These are phyloP conservation scores for Eulemur rufifrons DNA, from an alignment of 2,113 vertebrate species.

Conservation along the genomic window DNA sequence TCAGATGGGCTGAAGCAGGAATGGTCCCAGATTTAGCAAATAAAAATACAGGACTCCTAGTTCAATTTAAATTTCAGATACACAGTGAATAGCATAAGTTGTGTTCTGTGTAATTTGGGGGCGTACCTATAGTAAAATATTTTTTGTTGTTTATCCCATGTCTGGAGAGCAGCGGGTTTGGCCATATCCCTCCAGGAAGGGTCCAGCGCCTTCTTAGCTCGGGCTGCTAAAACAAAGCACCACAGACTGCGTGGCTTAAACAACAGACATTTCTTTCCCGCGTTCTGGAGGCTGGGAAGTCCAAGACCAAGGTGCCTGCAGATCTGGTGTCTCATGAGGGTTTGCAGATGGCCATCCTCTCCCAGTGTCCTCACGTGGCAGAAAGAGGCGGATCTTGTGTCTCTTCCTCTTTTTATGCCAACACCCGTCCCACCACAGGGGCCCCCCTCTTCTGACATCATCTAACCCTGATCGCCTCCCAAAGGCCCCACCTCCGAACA, in stretches of 20 bases:
- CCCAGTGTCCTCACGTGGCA: neutral
- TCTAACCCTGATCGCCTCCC: neutral
- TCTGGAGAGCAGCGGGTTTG: neutral
- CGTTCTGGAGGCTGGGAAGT: neutral
- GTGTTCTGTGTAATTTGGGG: no score
- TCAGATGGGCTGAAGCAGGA: neutral
- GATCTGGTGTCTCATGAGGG: neutral
- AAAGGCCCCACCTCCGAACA: neutral
- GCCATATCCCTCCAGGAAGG: no score
- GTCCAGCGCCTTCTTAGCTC: neutral
- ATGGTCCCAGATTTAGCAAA: neutral
- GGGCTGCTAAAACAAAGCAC: neutral
- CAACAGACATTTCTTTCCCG: neutral
- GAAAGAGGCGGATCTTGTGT: neutral
- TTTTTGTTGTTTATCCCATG: neutral
- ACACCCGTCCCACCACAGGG: neutral
- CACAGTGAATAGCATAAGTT: neutral
- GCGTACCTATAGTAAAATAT: neutral
- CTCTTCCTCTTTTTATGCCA: neutral
- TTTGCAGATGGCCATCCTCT: neutral
- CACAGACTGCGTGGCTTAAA: neutral
- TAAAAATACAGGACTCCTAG: neutral
- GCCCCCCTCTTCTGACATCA: neutral
- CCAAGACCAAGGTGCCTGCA: neutral
- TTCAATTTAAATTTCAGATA: neutral